Evolutionary conservation across 92 coral and sea anemone species (phyloP).

Genomic region (Isaurus tuberculatus): DNA sequence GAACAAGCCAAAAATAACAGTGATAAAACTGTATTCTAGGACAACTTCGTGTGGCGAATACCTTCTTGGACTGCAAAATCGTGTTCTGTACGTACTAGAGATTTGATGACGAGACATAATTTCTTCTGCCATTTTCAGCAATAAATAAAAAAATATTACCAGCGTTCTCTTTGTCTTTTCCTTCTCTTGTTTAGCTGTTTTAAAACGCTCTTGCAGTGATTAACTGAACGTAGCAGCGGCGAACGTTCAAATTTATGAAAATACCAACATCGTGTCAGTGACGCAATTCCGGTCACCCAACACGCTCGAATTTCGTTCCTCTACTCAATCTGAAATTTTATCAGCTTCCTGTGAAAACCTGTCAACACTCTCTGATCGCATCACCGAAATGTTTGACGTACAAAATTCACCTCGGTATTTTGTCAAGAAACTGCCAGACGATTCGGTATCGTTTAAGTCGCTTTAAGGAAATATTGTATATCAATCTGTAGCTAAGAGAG

Average conservation of each 20-base stretch:
- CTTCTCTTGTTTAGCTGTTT: not conserved
- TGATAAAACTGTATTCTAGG: constrained; percentile 26
- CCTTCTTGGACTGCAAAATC: not conserved
- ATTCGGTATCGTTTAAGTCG: not conserved
- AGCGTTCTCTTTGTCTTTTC: not conserved
- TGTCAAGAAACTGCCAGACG: not conserved
- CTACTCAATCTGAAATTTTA: not conserved
- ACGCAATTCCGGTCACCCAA: not conserved
- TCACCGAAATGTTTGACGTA: not conserved
- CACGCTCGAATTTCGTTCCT: not conserved
- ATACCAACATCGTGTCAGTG: not conserved
- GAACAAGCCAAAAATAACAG: constrained; percentile 9
- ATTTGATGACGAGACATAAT: not conserved
- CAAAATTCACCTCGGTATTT: not conserved
- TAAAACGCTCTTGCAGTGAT: not conserved
- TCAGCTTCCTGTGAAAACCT: not conserved
- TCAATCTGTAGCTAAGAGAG: not conserved
- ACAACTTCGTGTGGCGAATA: constrained; percentile 31
- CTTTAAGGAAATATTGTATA: not conserved
- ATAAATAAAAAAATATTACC: not conserved
- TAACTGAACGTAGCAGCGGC: not conserved
- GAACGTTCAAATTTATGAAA: not conserved
- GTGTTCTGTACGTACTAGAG: not conserved
- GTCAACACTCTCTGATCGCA: not conserved
- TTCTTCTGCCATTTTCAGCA: constrained; percentile 16